These are phyloP conservation scores for Sebastes elongatus DNA, from an alignment of 2,797 vertebrate species.

Conservation along the genomic window DNA sequence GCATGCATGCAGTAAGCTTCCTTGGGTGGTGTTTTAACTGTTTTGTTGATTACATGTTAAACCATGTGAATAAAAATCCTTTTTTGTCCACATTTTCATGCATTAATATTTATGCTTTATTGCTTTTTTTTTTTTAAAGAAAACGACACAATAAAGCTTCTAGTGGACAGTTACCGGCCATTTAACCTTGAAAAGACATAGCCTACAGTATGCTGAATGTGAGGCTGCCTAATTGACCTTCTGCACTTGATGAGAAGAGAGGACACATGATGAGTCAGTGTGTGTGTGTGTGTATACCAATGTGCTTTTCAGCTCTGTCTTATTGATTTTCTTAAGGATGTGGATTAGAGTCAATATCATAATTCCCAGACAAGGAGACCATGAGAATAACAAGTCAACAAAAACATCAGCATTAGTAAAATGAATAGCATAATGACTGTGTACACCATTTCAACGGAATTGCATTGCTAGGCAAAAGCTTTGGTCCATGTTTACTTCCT, in stretches of 20 bases:
- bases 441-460: not conserved
- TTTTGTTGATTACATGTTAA: constrained; percentile 17
- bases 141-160: not conserved
- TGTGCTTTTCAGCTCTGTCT: not conserved
- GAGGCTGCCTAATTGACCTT: constrained; percentile 32
- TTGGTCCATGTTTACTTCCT: not conserved
- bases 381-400: not conserved
- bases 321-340: constrained; percentile 13
- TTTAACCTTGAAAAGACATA: constrained; percentile 44
- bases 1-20: not conserved
- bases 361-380: not conserved
- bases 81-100: not conserved
- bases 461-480: not conserved
- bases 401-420: not conserved
- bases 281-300: not conserved
- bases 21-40: constrained; percentile 8
- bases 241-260: constrained; percentile 24
- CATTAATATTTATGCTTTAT: not conserved
- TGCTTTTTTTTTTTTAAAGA: not conserved
- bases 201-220: not conserved
- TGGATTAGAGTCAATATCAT: constrained; percentile 2
- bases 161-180: not conserved
- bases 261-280: not conserved
- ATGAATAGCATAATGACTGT: not conserved
- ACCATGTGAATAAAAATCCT: not conserved